Evolutionary conservation across 2,113 vertebrate genomes (phyloP), one percentile per base, ranked within the genome.

Genomic region (Cyprinodon brontotheroides): DNA sequence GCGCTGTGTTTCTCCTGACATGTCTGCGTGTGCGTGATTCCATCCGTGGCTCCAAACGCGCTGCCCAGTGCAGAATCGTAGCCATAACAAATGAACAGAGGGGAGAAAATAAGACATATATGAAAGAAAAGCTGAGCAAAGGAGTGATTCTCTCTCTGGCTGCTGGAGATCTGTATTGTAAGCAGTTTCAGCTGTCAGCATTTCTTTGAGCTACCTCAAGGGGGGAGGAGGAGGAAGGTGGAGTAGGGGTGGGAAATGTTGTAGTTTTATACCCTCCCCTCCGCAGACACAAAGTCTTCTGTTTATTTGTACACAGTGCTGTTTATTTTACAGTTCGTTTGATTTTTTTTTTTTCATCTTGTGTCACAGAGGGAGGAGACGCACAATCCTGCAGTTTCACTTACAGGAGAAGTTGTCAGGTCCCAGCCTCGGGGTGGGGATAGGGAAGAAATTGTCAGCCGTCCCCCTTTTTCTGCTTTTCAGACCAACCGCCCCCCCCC

Each of bases 121-220:
- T 92, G 91, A 93, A 92, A 91, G 91, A 91, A 92, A 91, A 92
- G 92, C 91, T 91, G 91, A 94, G 93, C 91, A 93, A 91, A 92
- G 92, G 85, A 89, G 86, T 91, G 91, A 93, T 93, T 93, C 91
- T 92, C 92, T 91, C 84, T 85, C 73, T 89, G 84, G 83, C 89
- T 89, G 85, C 45, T 89, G 79, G 91, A 93, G 90, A 94, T 93
- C 87, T 93, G 93, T 94, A 90, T 90, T 94, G 92, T 94, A 93
- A 93, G 93, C 92, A 93, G 80, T 96, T 97, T 95, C 94, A 81
- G 92, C 87, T 93, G 95, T 96, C 95, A 96, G 93, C 95, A 95
- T 89, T 95, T 95, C 94, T 93, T 92, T 93, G 93, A 94, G 91
- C 93, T 92, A 90, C 84, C 89, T 90, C 84, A 89, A 92, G 90